Evolutionary conservation across 1,140 invertebrate species (phyloP).

Genomic region (Meloidogyne floridensis): DNA sequence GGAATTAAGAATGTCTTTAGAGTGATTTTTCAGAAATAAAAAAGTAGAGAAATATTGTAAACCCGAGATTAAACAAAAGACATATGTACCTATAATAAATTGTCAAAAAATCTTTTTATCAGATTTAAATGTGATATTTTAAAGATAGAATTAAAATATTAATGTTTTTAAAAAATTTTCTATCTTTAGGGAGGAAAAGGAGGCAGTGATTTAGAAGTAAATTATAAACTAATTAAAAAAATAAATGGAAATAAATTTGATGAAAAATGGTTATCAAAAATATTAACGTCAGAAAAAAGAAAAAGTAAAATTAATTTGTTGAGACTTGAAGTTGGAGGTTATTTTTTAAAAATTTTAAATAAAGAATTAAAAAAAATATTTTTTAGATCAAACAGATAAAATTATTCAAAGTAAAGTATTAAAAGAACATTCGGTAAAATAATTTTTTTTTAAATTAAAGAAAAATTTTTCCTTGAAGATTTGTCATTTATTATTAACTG

Average conservation of each 20-base stretch:
- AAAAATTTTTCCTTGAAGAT: background rate
- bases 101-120: too few relatives aligned
- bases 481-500: constrained; percentile 26
- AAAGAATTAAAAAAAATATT: background rate
- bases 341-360: background rate
- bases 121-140: too few relatives aligned
- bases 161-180: too few relatives aligned
- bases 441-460: background rate
- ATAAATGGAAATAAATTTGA: constrained; percentile 11
- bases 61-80: too few relatives aligned
- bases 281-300: constrained; percentile 13
- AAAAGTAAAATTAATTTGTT: constrained; percentile 29
- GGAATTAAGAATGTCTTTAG: too few relatives aligned
- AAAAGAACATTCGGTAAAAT: background rate
- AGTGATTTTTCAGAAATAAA: too few relatives aligned
- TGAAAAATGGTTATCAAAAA: constrained; percentile 22
- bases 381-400: background rate
- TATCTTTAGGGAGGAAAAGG: constrained; percentile 16
- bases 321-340: constrained; percentile 28
- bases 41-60: too few relatives aligned
- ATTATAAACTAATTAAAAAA: constrained; percentile 21
- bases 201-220: background rate
- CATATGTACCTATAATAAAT: too few relatives aligned
- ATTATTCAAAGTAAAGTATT: constrained; percentile 2
- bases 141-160: too few relatives aligned